Evolutionary conservation across 2,888 invertebrate genomes (phyloP).

Genomic region (Hymenopus coronatus): DNA sequence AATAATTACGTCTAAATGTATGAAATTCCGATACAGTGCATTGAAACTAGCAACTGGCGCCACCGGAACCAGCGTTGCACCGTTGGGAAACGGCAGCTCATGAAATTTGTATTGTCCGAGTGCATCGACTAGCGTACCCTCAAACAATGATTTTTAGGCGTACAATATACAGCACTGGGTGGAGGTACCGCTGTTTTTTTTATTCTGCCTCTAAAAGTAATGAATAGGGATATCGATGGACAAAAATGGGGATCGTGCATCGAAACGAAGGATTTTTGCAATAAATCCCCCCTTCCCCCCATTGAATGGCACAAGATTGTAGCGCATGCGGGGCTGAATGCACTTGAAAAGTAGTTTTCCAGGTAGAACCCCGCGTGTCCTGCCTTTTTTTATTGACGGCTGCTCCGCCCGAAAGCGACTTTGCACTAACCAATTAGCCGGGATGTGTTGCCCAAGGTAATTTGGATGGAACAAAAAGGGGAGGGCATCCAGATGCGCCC

Average conservation of each 20-base stretch:
- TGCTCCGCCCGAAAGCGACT: background rate
- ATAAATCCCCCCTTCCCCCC: background rate
- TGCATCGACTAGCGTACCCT: background rate
- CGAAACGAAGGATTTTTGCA: slow-evolving; percentile 12
- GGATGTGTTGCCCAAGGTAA: background rate
- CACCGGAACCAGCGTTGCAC: background rate
- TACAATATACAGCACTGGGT: background rate
- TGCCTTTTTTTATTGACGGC: background rate
- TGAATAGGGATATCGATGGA: slow-evolving; percentile 13
- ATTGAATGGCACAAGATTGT: background rate
- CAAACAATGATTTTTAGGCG: slow-evolving; percentile 7
- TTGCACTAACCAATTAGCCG: background rate
- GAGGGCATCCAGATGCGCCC: background rate
- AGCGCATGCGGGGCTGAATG: background rate
- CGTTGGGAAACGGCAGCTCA: background rate
- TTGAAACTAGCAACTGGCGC: background rate
- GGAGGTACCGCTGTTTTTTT: background rate
- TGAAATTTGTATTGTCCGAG: slow-evolving; percentile 12
- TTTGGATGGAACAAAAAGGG: background rate
- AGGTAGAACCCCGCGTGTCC: background rate
- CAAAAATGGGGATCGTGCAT: background rate
- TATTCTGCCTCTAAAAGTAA: slow-evolving; percentile 1
- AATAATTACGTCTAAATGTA: slow-evolving; percentile 1
- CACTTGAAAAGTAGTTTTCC: background rate
- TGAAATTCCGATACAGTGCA: background rate